Percentiles rank a stretch among this genome's conserved stretches.
phyloP scores from a whole-genome alignment of 2,888 invertebrate genomes.

The Pseudoips prasinana region DNA sequence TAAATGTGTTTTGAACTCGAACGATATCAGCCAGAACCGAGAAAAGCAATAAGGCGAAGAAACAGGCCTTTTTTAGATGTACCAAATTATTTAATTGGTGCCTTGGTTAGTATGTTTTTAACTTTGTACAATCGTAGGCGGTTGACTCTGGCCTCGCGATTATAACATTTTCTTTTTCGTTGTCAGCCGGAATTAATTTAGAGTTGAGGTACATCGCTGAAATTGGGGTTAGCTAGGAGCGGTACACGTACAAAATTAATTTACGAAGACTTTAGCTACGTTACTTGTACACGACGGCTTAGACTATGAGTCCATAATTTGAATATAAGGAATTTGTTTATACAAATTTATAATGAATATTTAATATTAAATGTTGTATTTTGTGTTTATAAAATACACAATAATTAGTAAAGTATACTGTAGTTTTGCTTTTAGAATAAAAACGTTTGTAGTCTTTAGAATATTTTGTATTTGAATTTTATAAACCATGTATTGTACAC shows the following conservation, averaged over 20 bases:
- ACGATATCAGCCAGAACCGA: slow-evolving; percentile 19
- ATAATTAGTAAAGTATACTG: neutral
- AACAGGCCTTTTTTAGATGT: slow-evolving; percentile 17
- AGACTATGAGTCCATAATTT: slow-evolving; percentile 7
- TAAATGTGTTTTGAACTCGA: slow-evolving; percentile 27
- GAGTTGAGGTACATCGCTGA: slow-evolving; percentile 39
- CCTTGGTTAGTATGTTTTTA: slow-evolving; percentile 15
- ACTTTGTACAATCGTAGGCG: slow-evolving; percentile 36
- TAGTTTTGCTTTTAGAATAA: too few relatives aligned
- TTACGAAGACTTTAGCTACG: slow-evolving; percentile 30
- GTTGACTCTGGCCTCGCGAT: slow-evolving; percentile 23
- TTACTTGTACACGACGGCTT: slow-evolving; percentile 18
- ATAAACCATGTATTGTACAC: too few relatives aligned
- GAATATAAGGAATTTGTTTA: slow-evolving; percentile 2
- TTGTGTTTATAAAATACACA: neutral
- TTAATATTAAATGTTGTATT: neutral
- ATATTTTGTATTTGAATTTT: too few relatives aligned
- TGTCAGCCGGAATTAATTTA: slow-evolving; percentile 46
- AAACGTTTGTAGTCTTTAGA: too few relatives aligned
- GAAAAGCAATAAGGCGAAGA: slow-evolving; percentile 14
- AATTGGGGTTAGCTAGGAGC: slow-evolving; percentile 51
- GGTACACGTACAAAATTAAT: slow-evolving; percentile 48
- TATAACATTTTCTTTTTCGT: slow-evolving; percentile 46
- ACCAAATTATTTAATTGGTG: slow-evolving; percentile 24
- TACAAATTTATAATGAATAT: too few relatives aligned